Evolutionary conservation across 2,113 vertebrate genomes (phyloP).

Genomic region (Fukomys damarensis): DNA sequence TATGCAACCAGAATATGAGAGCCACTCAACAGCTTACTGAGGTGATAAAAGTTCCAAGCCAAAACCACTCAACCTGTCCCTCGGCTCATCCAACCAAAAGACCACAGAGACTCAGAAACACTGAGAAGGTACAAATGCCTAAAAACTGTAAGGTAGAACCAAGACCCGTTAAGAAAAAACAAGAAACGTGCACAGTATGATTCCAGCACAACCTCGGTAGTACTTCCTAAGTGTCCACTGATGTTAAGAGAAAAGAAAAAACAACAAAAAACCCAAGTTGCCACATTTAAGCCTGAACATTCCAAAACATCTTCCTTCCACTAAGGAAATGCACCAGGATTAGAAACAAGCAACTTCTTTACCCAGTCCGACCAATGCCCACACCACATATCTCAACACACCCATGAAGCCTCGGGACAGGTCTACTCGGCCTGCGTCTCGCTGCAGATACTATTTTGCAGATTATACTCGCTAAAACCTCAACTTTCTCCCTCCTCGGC

Average conservation of each 20-base stretch:
- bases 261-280: too few relatives aligned
- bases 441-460: slow-evolving; percentile 71
- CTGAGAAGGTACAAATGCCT: background rate
- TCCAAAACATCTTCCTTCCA: slow-evolving; percentile 33
- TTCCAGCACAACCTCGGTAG: background rate
- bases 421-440: slow-evolving; percentile 65
- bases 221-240: slow-evolving; percentile 56
- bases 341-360: slow-evolving; percentile 21
- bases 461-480: slow-evolving; percentile 68
- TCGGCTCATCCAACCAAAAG: background rate
- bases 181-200: too few relatives aligned
- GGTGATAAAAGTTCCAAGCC: background rate
- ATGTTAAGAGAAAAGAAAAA: background rate
- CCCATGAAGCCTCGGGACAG: background rate
- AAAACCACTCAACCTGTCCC: background rate
- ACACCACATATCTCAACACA: background rate
- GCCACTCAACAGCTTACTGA: background rate
- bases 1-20: background rate
- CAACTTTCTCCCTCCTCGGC: slow-evolving; percentile 77
- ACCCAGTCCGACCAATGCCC: background rate
- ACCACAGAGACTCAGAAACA: background rate
- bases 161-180: background rate
- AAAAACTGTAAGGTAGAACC: background rate
- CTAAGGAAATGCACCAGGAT: background rate
- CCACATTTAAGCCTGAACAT: slow-evolving; percentile 11